Conservation (phyloP, 2,888 invertebrate genomes). For the Tolmerus cingulatus region DNA sequence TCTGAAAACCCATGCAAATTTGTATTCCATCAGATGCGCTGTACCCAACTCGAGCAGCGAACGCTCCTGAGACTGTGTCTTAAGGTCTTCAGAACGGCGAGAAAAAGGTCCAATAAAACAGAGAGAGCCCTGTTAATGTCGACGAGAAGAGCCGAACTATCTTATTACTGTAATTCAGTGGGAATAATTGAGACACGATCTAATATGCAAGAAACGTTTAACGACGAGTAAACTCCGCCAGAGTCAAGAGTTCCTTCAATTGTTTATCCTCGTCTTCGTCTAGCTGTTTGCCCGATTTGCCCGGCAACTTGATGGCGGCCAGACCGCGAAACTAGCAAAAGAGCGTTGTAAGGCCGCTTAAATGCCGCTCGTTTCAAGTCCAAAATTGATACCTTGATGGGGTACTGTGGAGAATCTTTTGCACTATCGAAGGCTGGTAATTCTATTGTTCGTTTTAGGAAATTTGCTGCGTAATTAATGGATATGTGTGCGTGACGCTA, state of each 20-base stretch:
- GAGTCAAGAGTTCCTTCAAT: conserved; percentile 36
- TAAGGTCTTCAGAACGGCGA: background rate
- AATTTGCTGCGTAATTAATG: background rate
- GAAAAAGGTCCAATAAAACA: background rate
- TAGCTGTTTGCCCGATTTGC: background rate
- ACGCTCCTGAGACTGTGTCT: background rate
- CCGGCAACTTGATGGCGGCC: background rate
- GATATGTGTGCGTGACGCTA: background rate
- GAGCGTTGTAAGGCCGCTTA: background rate
- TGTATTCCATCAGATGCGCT: conserved; percentile 34
- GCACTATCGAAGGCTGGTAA: background rate
- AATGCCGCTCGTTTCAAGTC: background rate
- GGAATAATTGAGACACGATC: conserved; percentile 49
- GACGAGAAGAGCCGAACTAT: conserved; percentile 28
- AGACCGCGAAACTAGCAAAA: background rate
- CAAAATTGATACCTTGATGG: conserved; percentile 14
- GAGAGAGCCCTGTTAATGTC: background rate
- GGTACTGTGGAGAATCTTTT: background rate
- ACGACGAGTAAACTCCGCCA: conserved; percentile 2
- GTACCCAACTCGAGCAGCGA: background rate
- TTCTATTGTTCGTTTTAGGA: background rate
- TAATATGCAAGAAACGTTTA: conserved; percentile 42
- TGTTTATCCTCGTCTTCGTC: conserved; percentile 15
- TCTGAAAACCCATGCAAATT: conserved; percentile 20
- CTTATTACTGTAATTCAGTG: conserved; percentile 48